These are phyloP conservation scores for Oncorhynchus keta DNA, from an alignment of 2,113 vertebrate genomes.

Conservation along the genomic window DNA sequence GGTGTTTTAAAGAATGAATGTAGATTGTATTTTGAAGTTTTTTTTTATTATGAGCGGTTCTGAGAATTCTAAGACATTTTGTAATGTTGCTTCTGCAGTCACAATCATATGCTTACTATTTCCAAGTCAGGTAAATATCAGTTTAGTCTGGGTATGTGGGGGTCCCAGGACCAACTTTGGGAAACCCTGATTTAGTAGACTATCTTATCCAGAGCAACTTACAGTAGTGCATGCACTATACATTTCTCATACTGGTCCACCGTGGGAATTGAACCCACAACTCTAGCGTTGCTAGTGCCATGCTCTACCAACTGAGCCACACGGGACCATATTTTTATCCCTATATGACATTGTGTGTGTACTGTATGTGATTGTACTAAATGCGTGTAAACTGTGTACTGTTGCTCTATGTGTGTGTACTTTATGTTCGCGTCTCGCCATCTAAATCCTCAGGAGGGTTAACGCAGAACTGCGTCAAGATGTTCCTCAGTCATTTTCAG, in stretches of 20 bases:
- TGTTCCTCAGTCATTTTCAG: constrained; percentile 35
- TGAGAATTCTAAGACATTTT: constrained; percentile 17
- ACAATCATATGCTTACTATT: constrained; percentile 44
- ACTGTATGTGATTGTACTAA: neutral
- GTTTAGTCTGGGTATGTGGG: constrained; percentile 16
- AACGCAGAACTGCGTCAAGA: constrained; percentile 51
- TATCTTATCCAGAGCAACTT: neutral
- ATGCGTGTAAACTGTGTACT: neutral
- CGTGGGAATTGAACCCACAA: too few species aligned
- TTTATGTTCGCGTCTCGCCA: constrained; percentile 1
- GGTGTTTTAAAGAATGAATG: constrained; percentile 20
- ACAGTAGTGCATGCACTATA: constrained; percentile 12
- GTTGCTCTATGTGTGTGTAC: neutral
- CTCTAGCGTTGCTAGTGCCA: too few species aligned
- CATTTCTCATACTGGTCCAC: too few species aligned
- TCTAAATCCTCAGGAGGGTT: constrained; percentile 55
- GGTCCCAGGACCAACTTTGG: neutral
- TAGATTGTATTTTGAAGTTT: constrained; percentile 21
- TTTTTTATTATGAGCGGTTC: constrained; percentile 37
- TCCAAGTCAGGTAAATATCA: constrained; percentile 56
- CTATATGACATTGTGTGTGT: neutral
- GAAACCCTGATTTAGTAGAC: too few species aligned
- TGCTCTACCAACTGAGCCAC: too few species aligned
- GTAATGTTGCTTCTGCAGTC: neutral
- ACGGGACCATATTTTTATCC: neutral